These are phyloP conservation scores for Chloroclystis v-ata DNA, from an alignment of 2,888 invertebrate genomes.

Conservation along the genomic window DNA sequence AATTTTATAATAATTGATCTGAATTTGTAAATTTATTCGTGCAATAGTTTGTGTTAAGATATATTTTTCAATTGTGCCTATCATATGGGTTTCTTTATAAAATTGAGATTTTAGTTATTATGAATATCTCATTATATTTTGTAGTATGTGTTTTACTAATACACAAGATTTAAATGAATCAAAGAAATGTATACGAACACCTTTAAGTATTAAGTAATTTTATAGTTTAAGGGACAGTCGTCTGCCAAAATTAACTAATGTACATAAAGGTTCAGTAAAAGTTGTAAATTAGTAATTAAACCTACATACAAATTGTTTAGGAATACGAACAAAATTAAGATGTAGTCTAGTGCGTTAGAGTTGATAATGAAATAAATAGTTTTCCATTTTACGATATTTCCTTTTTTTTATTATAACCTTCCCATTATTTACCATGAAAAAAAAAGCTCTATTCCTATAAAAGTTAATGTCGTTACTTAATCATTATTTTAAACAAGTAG, in stretches of 20 bases:
- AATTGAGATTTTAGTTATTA: neutral
- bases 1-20: conserved; percentile 18
- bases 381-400: conserved; percentile 42
- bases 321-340: conserved; percentile 23
- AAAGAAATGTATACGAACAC: conserved; percentile 31
- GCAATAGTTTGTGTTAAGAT: conserved; percentile 31
- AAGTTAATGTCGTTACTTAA: no score
- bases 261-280: conserved; percentile 6
- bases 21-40: conserved; percentile 33
- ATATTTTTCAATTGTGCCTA: neutral
- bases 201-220: conserved; percentile 8
- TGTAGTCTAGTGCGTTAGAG: conserved; percentile 38
- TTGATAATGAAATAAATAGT: conserved; percentile 57
- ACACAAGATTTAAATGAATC: conserved; percentile 13
- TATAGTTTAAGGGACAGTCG: conserved; percentile 1
- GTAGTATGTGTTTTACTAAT: conserved; percentile 14
- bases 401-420: neutral
- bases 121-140: neutral
- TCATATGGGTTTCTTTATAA: neutral
- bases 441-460: no score
- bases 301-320: conserved; percentile 14
- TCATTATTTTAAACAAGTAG: no score
- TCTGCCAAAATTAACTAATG: conserved; percentile 10
- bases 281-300: conserved; percentile 30
- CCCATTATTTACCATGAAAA: no score